A percentile compares a stretch with the other conserved stretches of the same genome.
These are phyloP conservation scores for Allacma fusca DNA, from an alignment of 2,888 invertebrate species.

Conservation along the genomic window DNA sequence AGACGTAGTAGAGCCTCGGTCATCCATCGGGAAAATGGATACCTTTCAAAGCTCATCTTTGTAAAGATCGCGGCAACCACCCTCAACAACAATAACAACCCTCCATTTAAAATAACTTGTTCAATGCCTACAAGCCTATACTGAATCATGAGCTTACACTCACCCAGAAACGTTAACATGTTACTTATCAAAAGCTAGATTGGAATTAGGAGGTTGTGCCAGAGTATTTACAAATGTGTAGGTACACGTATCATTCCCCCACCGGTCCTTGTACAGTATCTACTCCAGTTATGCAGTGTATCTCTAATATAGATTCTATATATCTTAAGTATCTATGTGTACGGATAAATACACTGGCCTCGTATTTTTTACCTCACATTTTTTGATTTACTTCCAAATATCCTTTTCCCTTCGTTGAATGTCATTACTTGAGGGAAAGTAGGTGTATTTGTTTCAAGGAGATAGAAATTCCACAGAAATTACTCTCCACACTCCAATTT, in stretches of 20 bases:
- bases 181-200: neutral
- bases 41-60: neutral
- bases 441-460: neutral
- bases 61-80: slow-evolving; percentile 12
- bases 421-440: slow-evolving; percentile 7
- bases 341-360: too few species aligned
- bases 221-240: too few species aligned
- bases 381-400: neutral
- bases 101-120: slow-evolving; percentile 2
- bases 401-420: neutral
- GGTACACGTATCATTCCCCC: too few species aligned
- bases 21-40: neutral
- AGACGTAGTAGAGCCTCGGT: neutral
- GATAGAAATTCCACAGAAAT: slow-evolving; percentile 4
- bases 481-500: neutral
- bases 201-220: too few species aligned
- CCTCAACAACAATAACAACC: slow-evolving; percentile 4
- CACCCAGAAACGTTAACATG: neutral
- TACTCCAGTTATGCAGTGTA: too few species aligned
- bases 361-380: neutral
- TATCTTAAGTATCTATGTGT: too few species aligned
- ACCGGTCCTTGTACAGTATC: too few species aligned
- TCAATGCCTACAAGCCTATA: slow-evolving; percentile 5
- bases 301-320: too few species aligned
- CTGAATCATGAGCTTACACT: neutral